Base-by-base conservation (phyloP, 2,888 invertebrate species). In the Plebejus anna region DNA sequence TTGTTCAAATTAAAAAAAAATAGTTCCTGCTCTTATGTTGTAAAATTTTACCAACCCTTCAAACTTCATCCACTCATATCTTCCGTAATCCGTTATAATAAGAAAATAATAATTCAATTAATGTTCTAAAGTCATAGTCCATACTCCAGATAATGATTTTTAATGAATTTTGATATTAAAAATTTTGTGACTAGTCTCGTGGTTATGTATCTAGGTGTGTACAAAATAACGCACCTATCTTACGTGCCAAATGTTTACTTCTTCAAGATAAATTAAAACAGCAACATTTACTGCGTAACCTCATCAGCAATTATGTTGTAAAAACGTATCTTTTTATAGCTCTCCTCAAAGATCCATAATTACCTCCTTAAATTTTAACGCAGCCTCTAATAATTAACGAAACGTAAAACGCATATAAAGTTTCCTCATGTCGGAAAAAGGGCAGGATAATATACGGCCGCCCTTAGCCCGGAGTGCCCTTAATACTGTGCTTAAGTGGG, bases 401-500 rank as follows among this genome's bases (percentile, higher is more conserved):
- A 81, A 79, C 81, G 80, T 80, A 82, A 84, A 83, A 81, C 82
- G 82, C 82, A 84, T 82, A 86, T 83, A 85, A 84, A 86, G 85
- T 83, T 78, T 79, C 80, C 82, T 78, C 77, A 80, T 82, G 82
- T 84, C 83, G 85, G 83, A 84, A 84, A 89, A 89, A 88, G 85
- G 85, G 85, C 82, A 85, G 86, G 84, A 88, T 90, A 90, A 91
- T 92, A 90, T 92, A 92, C 89, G 88, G 84, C 83, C 83, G 85
- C 86, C 86, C 90, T 90, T 88, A 88, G 86, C 84, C 87, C 83
- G 87, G 89, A 94, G 93, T 92, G 88, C 93, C 90, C 92, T 93
- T 92, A 93, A 93, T 92, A 91, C 92, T 89, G 89, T 88, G 91
- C 88, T 91, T 88, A 92, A 93, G 94, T 89, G 92, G 87, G 91